phyloP scores from a whole-genome alignment of 2,113 vertebrate species.

The Gymnobelideus leadbeateri region DNA sequence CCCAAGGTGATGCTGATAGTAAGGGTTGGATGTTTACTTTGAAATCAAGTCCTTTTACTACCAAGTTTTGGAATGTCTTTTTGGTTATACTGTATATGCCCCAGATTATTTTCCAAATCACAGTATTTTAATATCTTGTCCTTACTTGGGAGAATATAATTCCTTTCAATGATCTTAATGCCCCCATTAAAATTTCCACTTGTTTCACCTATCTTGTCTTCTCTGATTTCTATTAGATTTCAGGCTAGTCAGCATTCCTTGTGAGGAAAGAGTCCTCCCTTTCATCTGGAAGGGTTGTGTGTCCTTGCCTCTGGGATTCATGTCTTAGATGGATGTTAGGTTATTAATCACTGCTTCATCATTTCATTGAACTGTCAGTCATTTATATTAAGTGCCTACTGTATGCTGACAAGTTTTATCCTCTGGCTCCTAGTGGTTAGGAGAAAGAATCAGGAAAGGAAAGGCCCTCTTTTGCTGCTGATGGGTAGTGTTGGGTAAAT shows the following conservation, averaged over 20 bases:
- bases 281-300: background rate
- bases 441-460: background rate
- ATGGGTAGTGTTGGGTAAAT: background rate
- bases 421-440: background rate
- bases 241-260: background rate
- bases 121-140: conserved; percentile 49
- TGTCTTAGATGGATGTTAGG: background rate
- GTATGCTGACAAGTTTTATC: background rate
- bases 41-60: background rate
- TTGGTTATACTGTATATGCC: conserved; percentile 29
- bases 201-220: conserved; percentile 38
- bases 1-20: background rate
- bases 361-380: background rate
- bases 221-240: conserved; percentile 58
- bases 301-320: background rate
- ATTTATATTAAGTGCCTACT: background rate
- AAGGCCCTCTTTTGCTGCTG: background rate
- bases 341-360: background rate
- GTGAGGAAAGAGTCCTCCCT: conserved; percentile 7
- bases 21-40: background rate
- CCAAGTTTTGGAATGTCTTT: background rate
- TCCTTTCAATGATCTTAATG: conserved; percentile 51
- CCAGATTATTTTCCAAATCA: conserved; percentile 59
- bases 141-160: conserved; percentile 32
- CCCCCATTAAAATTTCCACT: conserved; percentile 49